Evolutionary conservation across 2,113 vertebrate species (phyloP), one percentile per base, ranked within the genome.

Genomic region (Carassius gibelio): DNA sequence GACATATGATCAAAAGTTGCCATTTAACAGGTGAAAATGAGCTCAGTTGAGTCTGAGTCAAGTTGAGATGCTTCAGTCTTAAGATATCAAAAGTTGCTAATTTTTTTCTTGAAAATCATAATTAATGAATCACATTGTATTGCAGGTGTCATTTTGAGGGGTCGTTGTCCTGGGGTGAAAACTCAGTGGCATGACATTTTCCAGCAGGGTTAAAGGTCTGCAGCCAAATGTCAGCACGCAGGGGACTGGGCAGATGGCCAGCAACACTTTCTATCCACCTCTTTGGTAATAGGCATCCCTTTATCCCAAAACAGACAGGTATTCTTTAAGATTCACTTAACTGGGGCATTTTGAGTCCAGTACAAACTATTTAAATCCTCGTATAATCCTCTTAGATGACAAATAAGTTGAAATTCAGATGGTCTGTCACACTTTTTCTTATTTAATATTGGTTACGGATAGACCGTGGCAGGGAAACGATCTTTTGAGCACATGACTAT

Each of bases 201-300:
- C 86, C 81, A 82, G 48, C 72, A 62, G 90, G 92, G 93, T 93
- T 88, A 93, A 90, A 92, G 93, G 92, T 93, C 90, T 61, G n/a
- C 85, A 86, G 84, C 89, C 93, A 91, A 93, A 92, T 88, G 92
- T 93, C 91, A 91, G 78, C 61, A 19, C 72, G 42, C 84, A 59
- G 36, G 84, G 88, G 78, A 84, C 21, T 69, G 66, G 85, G 90
- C 93, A 94, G 93, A 94, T 94, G 93, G 93, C 14, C 83, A 90
- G 91, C 91, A 91, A 87, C 81, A 59, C 68, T 83, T 71, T n/a
- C 80, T 52, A 21, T 52, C 61, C 48, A 82, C 30, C 9, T 59
- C 50, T 75, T 52, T 48, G 74, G 42, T 61, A 85, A 50, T 48
- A 82, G 23, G 61, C 21, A 76, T 80, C 52, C 66, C 21, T 23